Conservation (phyloP, 53 echinoderm and acorn worm species). For the Echinometra lucunter region DNA sequence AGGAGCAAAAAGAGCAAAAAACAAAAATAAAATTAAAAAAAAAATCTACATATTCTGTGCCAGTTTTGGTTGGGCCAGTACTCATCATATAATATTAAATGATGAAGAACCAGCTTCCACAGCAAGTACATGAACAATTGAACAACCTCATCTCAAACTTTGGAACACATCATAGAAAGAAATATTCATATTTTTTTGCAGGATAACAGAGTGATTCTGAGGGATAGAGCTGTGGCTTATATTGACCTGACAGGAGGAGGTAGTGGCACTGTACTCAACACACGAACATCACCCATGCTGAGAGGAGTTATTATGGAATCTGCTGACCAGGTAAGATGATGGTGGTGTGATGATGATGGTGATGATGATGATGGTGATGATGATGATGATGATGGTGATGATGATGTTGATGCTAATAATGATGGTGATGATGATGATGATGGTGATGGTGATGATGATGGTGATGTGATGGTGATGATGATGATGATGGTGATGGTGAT, state of each 20-base stretch:
- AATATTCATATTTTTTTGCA: constrained; percentile 3
- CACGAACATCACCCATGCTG: constrained; percentile 76
- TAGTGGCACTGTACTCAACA: constrained; percentile 31
- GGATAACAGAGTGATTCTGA: constrained; percentile 70
- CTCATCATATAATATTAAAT: no score
- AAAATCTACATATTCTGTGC: no score
- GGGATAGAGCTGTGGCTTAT: constrained; percentile 77
- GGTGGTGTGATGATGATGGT: not conserved
- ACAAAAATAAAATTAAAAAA: no score
- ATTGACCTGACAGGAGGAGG: constrained; percentile 70
- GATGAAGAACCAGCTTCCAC: no score
- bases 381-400: constrained; percentile 32
- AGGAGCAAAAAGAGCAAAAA: no score
- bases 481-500: constrained; percentile 12
- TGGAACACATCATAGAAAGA: not conserved
- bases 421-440: constrained; percentile 38
- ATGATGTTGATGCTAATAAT: not conserved
- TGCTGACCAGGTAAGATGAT: constrained; percentile 68
- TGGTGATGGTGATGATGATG: not conserved
- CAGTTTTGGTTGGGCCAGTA: no score
- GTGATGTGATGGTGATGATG: not conserved
- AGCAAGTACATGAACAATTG: not conserved
- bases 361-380: constrained; percentile 18
- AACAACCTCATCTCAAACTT: not conserved
- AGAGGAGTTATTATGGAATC: constrained; percentile 77